Evolutionary conservation across 2,113 vertebrate genomes (phyloP).

Genomic region (Hemichromis elongatus): DNA sequence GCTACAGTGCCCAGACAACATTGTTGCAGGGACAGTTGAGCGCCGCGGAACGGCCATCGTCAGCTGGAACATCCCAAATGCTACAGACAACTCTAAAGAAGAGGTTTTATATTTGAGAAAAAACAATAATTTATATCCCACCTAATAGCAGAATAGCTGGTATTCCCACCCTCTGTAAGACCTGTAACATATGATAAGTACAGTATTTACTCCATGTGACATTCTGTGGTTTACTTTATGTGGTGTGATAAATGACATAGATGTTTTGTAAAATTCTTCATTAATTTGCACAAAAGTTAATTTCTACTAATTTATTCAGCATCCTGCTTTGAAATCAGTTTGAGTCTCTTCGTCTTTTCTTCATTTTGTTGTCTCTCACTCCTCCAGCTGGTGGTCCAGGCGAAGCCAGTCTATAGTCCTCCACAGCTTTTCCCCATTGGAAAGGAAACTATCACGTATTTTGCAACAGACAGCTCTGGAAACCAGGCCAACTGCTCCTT

Average conservation of each 20-base stretch:
- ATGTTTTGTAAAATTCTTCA: background rate
- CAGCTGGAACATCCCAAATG: conserved; percentile 80
- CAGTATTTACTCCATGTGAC: background rate
- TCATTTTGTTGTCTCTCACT: background rate
- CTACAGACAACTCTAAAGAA: conserved; percentile 86
- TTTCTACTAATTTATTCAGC: background rate
- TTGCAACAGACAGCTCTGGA: conserved; percentile 77
- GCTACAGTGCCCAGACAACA: conserved; percentile 83
- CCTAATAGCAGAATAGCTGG: background rate
- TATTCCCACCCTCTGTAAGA: background rate
- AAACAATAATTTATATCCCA: background rate
- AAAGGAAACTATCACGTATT: conserved; percentile 83
- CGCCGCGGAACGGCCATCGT: conserved; percentile 85
- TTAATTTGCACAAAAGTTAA: background rate
- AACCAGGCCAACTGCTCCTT: conserved; percentile 93
- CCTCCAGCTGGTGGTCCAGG: conserved; percentile 81
- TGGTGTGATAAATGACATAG: background rate
- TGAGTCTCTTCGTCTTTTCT: background rate
- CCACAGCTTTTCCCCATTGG: conserved; percentile 89
- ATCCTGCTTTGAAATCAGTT: background rate
- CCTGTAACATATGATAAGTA: background rate
- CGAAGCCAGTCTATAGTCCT: conserved; percentile 85
- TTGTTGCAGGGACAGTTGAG: conserved; percentile 79
- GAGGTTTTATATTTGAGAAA: conserved; percentile 71
- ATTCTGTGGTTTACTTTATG: background rate